Base-by-base conservation (phyloP, 2,113 vertebrate genomes). In the Oreochromis spilurus region DNA sequence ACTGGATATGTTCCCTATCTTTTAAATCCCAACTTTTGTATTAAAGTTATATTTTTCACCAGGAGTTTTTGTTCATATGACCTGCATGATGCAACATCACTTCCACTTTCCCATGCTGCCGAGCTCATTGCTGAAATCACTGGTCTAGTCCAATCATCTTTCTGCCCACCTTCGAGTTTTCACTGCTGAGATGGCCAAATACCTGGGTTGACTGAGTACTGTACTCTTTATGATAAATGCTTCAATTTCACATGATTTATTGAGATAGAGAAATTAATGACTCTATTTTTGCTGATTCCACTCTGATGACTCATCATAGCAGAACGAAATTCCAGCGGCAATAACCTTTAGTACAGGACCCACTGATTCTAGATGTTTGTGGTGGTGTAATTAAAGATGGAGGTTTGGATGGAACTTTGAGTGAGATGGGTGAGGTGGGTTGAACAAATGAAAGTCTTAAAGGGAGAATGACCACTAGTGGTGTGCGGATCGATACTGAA, bases 251-350 rank as follows among this genome's bases (percentile, higher is more conserved):
- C 7, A 1, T 57, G 2, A 2, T 16, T 57, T 57, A 57, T 57
- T 29, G 13, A 57, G 48, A 50, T 4, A 48, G 14, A 48, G 1
- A 55, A 57, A 57, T 26, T 1, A 26, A 26, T 57, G 24, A 5
- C 26, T 57, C 12, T 26, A 57, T 57, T 57, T 57, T 57, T 57
- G 12, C 24, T 57, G 12, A 57, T 26, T 0, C 9, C 24, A 58
- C 55, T 58, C 54, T 58, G 7, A 58, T 29, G 0, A 58, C 55
- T 58, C 2, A 0, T 58, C 55, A 16, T 0, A 1, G 55, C 55
- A 58, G 55, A 58, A 58, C 0, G 7, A 57, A 57, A 57, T 57
- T 29, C 55, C 2, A 58, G 4, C 0, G 0, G 55, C 0, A 29
- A 58, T 9, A 0, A 16, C 13, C 0, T 58, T 58, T 58, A 58